Conservation (phyloP, 2,797 vertebrate species). For the Rachycentron canadum region DNA sequence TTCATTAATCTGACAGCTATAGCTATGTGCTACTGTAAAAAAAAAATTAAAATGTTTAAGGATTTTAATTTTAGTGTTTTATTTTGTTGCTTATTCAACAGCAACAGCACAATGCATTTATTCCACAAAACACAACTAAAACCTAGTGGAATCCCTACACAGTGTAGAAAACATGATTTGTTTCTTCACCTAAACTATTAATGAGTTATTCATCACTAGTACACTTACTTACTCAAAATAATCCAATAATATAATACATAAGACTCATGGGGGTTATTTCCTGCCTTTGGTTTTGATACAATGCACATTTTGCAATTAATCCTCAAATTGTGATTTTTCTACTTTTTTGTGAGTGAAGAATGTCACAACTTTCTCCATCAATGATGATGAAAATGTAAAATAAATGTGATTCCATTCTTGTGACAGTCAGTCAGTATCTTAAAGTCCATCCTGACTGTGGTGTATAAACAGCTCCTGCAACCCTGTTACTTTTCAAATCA, state of each 20-base stretch:
- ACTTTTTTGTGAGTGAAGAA: background rate
- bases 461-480: background rate
- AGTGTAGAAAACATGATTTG: too few relatives aligned
- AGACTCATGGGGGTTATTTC: background rate
- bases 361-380: background rate
- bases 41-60: background rate
- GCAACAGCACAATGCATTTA: background rate
- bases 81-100: background rate
- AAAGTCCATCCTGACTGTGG: background rate
- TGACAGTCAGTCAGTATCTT: background rate
- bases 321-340: background rate
- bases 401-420: background rate
- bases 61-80: background rate
- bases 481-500: conserved; percentile 28
- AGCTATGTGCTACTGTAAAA: background rate
- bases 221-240: background rate
- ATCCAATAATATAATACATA: background rate
- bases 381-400: background rate
- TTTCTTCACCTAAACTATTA: background rate
- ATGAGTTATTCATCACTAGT: background rate
- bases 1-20: background rate
- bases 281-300: background rate
- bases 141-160: background rate
- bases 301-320: background rate
- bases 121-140: background rate